Evolutionary conservation across 2,113 vertebrate genomes (phyloP).

Genomic region (Chunga burmeisteri): DNA sequence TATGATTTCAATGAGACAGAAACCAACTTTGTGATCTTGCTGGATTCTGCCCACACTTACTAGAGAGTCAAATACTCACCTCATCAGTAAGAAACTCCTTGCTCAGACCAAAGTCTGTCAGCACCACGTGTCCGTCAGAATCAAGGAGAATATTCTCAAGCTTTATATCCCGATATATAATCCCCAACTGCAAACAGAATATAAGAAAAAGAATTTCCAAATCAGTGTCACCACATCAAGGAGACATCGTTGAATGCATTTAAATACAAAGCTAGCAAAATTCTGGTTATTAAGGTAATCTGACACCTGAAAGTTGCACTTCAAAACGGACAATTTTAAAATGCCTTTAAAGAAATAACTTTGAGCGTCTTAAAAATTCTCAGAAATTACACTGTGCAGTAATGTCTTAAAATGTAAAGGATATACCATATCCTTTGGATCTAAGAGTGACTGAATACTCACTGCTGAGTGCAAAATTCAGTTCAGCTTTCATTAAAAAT

Average conservation of each 20-base stretch:
- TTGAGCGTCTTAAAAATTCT: neutral
- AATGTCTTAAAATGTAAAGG: neutral
- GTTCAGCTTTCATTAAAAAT: neutral
- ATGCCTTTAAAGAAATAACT: neutral
- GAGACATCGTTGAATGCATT: neutral
- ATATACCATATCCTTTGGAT: neutral
- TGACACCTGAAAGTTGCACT: neutral
- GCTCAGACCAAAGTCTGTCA: conserved; percentile 98
- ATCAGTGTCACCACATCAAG: neutral
- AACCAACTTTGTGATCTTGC: neutral
- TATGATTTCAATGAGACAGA: neutral
- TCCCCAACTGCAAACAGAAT: conserved; percentile 84
- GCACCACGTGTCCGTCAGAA: conserved; percentile 92
- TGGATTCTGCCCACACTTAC: neutral
- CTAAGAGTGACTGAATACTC: neutral
- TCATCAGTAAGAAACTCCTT: conserved; percentile 96
- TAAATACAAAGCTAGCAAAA: neutral
- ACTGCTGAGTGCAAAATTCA: neutral
- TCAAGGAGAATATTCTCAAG: conserved; percentile 98
- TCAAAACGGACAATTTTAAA: neutral
- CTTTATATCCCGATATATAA: conserved; percentile 98
- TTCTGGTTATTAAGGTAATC: neutral
- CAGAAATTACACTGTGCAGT: neutral
- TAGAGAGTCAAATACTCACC: conserved; percentile 78
- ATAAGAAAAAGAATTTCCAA: conserved; percentile 19